A percentile compares a stretch with the other conserved stretches of the same genome.
Evolutionary conservation across 2,888 invertebrate genomes (phyloP).

Genomic region (Plutella xylostella): DNA sequence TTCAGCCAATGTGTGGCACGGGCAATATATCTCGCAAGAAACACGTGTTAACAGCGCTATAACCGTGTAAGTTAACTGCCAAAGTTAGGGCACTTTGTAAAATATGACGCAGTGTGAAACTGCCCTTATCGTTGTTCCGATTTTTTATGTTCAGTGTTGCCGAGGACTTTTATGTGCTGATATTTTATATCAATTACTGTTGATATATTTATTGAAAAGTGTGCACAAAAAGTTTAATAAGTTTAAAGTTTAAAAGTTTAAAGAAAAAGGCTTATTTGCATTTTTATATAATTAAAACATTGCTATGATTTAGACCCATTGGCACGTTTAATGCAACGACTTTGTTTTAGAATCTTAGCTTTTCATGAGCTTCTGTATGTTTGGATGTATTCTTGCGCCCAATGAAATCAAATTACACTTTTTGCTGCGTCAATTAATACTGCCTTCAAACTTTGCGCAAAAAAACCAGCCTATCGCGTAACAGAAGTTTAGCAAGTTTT

Average conservation of each 20-base stretch:
- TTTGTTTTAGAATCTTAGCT: too few relatives aligned
- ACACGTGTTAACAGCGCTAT: slow-evolving; percentile 67
- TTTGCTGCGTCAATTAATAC: too few relatives aligned
- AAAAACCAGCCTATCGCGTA: background rate
- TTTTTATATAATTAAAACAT: too few relatives aligned
- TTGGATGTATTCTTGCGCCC: too few relatives aligned
- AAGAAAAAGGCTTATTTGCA: too few relatives aligned
- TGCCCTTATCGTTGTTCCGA: slow-evolving; percentile 46
- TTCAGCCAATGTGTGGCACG: slow-evolving; percentile 21
- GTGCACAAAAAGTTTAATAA: too few relatives aligned
- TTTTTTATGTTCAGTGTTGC: slow-evolving; percentile 22
- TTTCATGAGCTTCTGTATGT: too few relatives aligned
- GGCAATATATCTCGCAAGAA: slow-evolving; percentile 51
- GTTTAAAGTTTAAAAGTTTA: too few relatives aligned
- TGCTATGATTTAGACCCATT: too few relatives aligned
- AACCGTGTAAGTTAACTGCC: slow-evolving; percentile 61
- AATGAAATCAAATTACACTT: too few relatives aligned
- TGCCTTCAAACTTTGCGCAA: too few relatives aligned
- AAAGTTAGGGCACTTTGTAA: slow-evolving; percentile 64
- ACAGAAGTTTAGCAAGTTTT: slow-evolving; percentile 24
- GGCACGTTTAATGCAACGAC: too few relatives aligned
- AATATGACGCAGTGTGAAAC: slow-evolving; percentile 60
- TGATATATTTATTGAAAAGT: background rate
- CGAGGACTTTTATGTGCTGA: background rate
- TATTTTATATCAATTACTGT: slow-evolving; percentile 1